Percentiles rank a stretch among this genome's conserved stretches.
These are phyloP conservation scores for Neogale vison DNA, from an alignment of 2,113 vertebrate genomes.

Conservation along the genomic window DNA sequence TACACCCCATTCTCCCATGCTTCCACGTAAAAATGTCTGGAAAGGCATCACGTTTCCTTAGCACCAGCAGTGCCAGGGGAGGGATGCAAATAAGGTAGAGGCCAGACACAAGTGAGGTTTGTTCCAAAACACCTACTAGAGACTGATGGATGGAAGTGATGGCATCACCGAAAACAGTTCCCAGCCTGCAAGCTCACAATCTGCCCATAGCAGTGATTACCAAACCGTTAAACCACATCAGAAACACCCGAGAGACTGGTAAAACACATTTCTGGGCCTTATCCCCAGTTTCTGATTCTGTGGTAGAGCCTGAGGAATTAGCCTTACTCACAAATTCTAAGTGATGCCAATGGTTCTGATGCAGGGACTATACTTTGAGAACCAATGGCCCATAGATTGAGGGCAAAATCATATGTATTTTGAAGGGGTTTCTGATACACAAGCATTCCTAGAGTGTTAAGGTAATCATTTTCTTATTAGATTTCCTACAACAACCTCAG, in stretches of 20 bases:
- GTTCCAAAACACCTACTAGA: neutral
- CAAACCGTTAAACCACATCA: neutral
- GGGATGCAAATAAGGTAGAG: neutral
- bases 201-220: neutral
- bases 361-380: neutral
- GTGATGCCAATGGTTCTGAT: neutral
- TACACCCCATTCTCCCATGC: neutral
- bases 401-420: neutral
- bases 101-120: neutral
- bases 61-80: neutral
- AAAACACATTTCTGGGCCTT: neutral
- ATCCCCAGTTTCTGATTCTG: neutral
- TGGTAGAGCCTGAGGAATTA: neutral
- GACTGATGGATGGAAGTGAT: neutral
- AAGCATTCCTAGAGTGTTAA: neutral
- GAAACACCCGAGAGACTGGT: neutral
- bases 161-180: neutral
- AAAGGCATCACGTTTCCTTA: neutral
- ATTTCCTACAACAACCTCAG: neutral
- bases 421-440: neutral
- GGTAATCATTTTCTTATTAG: neutral
- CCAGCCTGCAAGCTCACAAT: neutral
- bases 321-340: neutral
- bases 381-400: neutral
- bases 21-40: neutral